These are phyloP conservation scores for Daubentonia madagascariensis DNA, from an alignment of 2,113 vertebrate genomes.

Conservation along the genomic window DNA sequence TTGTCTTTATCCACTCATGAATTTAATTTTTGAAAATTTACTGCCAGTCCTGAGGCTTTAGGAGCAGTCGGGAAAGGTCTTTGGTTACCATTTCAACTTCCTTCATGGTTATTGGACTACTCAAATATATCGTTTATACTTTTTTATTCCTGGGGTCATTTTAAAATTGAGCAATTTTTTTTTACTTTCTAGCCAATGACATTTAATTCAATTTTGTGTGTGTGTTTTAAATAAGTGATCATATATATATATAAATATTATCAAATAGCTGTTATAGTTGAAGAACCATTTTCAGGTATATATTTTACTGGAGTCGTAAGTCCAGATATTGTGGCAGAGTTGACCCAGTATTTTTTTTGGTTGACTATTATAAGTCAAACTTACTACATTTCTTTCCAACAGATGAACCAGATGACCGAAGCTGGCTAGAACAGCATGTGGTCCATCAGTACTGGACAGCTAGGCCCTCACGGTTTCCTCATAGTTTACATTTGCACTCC, in stretches of 20 bases:
- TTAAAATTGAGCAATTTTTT: not conserved
- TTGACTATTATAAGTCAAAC: not conserved
- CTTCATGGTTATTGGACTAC: not conserved
- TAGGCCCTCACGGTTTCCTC: slow-evolving; percentile 88
- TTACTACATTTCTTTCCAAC: slow-evolving; percentile 66
- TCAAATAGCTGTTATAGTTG: not conserved
- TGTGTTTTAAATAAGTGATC: not conserved
- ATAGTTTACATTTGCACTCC: slow-evolving; percentile 96
- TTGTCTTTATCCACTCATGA: no score
- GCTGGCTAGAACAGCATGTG: slow-evolving; percentile 94
- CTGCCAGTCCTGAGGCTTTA: not conserved
- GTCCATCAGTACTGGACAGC: slow-evolving; percentile 94
- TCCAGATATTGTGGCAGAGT: not conserved
- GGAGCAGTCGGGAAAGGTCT: not conserved
- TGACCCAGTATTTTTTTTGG: not conserved
- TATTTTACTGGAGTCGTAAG: not conserved
- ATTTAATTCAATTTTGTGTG: not conserved
- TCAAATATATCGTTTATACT: not conserved
- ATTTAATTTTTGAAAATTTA: not conserved
- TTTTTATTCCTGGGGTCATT: not conserved
- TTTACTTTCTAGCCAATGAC: not conserved
- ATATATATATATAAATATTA: not conserved
- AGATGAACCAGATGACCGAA: slow-evolving; percentile 89
- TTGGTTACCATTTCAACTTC: not conserved
- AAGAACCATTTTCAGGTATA: not conserved